Base-by-base conservation (phyloP, 2,797 vertebrate species). In the Psittacula derbiana region DNA sequence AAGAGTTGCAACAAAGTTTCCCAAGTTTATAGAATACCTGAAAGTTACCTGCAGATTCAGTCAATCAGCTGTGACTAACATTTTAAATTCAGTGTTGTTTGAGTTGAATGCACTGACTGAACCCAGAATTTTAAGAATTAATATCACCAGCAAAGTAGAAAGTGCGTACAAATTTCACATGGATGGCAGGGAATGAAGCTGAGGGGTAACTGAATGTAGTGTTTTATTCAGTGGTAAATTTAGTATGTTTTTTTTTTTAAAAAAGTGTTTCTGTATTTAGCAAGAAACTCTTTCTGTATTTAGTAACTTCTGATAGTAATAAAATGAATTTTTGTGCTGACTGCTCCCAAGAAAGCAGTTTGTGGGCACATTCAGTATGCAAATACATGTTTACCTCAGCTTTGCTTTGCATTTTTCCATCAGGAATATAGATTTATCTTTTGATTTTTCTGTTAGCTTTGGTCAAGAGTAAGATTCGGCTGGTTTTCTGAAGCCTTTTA, bases 351-450 rank as follows among this genome's bases (percentile, higher is more conserved):
- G 49, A 82, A 86, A 88, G 46, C 60, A 76, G 57, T 91, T 92
- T 87, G 80, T 76, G 83, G 90, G 64, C 43, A 38, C 76, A 75
- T 75, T 92, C 53, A 74, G 49, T 92, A 86, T 96, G 92, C 58
- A 95, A 96, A 92, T 91, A 13, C 23, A 58, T 83, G 89, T 89
- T 86, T 94, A 83, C 79, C 46, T 96, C 89, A 90, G 72, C 65
- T 80, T 83, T 66, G 65, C 87, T 93, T 91, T 88, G 73, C 89
- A 47, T 92, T 95, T 95, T 96, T 94, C 76, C 65, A 70, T 86
- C 36, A 38, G 89, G 25, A 86, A 87, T 62, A 78, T 24, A 73
- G 53, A 67, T 92, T 72, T 90, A 38, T 91, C 61, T 89, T 90
- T 80, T 49, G 61, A 50, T 74, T 92, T 93, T 70, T 60, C 61